These are phyloP conservation scores for Falco rusticolus DNA, from an alignment of 2,797 vertebrate genomes.

Conservation along the genomic window DNA sequence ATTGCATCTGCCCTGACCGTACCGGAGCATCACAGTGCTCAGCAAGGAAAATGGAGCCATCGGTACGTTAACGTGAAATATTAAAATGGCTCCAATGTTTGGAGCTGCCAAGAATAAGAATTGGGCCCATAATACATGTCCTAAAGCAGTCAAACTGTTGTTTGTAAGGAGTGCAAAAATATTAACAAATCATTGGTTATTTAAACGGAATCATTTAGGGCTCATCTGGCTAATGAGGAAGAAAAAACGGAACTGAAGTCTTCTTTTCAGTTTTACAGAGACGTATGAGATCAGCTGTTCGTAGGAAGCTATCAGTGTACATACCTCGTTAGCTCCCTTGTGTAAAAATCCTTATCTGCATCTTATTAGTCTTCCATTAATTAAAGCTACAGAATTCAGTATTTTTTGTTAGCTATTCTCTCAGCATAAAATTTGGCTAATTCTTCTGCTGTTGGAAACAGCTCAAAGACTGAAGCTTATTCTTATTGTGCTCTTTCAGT, in stretches of 20 bases:
- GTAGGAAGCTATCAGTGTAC: not conserved
- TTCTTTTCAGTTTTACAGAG: slow-evolving; percentile 24
- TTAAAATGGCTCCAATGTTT: not conserved
- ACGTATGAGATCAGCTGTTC: slow-evolving; percentile 8
- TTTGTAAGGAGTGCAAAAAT: slow-evolving; percentile 10
- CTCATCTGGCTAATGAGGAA: slow-evolving; percentile 52
- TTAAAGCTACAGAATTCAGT: slow-evolving; percentile 32
- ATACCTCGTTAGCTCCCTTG: slow-evolving; percentile 37
- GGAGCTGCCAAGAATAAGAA: not conserved
- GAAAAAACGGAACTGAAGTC: not conserved
- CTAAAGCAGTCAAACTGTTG: not conserved
- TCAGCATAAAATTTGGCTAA: slow-evolving; percentile 40
- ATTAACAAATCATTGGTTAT: slow-evolving; percentile 61
- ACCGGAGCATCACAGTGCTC: not conserved
- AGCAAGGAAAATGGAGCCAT: not conserved
- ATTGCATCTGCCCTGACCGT: not conserved
- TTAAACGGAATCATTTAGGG: slow-evolving; percentile 40
- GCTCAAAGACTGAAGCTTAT: slow-evolving; percentile 47
- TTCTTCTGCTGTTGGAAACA: slow-evolving; percentile 34
- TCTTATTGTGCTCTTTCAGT: slow-evolving; percentile 45
- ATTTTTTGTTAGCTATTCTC: slow-evolving; percentile 25
- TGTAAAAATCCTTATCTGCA: slow-evolving; percentile 32
- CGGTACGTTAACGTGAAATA: not conserved
- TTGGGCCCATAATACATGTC: not conserved
- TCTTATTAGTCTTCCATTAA: slow-evolving; percentile 66